Conservation (phyloP, 2,113 vertebrate genomes). For the Diadophis punctatus region DNA sequence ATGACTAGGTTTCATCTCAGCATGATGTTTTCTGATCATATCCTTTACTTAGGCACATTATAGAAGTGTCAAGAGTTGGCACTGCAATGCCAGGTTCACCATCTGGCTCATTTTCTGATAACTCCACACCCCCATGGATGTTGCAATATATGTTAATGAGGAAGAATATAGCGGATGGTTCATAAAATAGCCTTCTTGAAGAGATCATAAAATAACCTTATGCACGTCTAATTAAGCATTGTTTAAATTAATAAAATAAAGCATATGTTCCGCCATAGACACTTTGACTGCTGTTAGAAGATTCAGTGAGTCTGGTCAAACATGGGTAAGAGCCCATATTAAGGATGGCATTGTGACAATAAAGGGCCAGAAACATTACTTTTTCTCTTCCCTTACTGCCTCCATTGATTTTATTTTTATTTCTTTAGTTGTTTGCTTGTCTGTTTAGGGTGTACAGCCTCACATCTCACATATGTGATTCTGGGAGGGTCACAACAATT, state of each 20-base stretch:
- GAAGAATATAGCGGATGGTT: neutral
- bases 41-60: neutral
- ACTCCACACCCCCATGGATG: neutral
- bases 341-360: neutral
- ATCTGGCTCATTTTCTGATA: neutral
- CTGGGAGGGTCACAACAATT: neutral
- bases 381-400: neutral
- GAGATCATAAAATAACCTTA: neutral
- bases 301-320: neutral
- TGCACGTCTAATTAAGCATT: neutral
- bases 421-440: neutral
- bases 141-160: neutral
- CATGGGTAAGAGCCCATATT: neutral
- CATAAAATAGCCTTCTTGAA: neutral
- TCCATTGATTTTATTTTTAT: neutral
- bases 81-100: neutral
- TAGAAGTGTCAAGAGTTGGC: neutral
- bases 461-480: neutral
- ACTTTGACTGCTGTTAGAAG: neutral
- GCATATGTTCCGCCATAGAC: neutral
- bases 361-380: neutral
- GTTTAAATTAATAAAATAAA: neutral
- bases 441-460: neutral
- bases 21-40: neutral
- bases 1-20: neutral